These are phyloP conservation scores for Saccostrea echinata DNA, from an alignment of 1,140 invertebrate species.

Conservation along the genomic window DNA sequence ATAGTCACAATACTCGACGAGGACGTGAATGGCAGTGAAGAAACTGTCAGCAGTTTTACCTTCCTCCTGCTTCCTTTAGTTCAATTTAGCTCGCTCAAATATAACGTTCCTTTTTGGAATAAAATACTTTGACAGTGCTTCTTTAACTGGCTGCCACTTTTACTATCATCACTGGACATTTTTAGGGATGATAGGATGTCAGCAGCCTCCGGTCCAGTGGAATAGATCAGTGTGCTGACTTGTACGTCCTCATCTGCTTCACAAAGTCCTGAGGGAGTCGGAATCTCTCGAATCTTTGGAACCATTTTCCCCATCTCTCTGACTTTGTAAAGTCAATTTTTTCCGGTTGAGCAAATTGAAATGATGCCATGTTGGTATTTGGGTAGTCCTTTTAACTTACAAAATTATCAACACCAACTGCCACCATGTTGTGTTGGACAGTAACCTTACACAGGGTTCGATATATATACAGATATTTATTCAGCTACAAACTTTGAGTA, in stretches of 20 bases:
- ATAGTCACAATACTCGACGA: neutral
- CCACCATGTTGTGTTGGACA: no score
- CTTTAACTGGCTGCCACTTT: neutral
- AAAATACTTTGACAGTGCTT: neutral
- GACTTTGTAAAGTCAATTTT: conserved; percentile 33
- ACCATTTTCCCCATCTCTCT: conserved; percentile 41
- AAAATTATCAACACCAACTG: no score
- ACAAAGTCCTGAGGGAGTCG: neutral
- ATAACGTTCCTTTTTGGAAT: neutral
- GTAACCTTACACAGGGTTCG: no score
- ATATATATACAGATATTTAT: no score
- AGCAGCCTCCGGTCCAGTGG: conserved; percentile 20
- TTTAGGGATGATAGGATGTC: no score
- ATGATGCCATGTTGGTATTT: conserved; percentile 26
- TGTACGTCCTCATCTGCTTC: conserved; percentile 21
- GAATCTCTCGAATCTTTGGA: conserved; percentile 45
- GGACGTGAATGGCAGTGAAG: neutral
- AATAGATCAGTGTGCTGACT: conserved; percentile 40
- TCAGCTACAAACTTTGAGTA: no score
- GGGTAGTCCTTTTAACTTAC: no score
- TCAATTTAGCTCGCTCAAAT: neutral
- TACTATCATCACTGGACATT: conserved; percentile 3
- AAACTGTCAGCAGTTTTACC: neutral
- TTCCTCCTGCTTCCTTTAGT: neutral
- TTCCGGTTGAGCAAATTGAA: conserved; percentile 29